phyloP scores from a whole-genome alignment of 1,140 invertebrate genomes.

The Zaprionus tsacasi region DNA sequence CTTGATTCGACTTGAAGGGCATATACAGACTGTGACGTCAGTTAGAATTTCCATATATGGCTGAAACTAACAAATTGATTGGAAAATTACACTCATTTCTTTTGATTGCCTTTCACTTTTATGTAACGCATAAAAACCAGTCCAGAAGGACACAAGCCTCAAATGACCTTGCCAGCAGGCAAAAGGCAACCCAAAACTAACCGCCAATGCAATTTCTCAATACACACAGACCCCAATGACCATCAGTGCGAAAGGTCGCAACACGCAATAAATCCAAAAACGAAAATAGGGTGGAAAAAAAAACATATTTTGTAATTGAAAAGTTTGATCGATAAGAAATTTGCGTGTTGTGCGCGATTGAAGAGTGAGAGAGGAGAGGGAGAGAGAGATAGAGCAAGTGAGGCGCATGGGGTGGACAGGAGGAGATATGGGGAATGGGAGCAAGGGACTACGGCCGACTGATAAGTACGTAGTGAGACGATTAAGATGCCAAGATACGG shows the following conservation, averaged over 20 bases:
- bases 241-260: conserved; percentile 55
- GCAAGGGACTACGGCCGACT: conserved; percentile 41
- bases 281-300: not conserved
- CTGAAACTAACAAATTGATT: conserved; percentile 11
- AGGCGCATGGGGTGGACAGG: not conserved
- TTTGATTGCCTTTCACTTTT: conserved; percentile 3
- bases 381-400: too few relatives aligned
- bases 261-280: conserved; percentile 56
- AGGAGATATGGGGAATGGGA: conserved; percentile 37
- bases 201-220: conserved; percentile 53
- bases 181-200: conserved; percentile 29
- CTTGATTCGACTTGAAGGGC: conserved; percentile 42
- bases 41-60: conserved; percentile 4
- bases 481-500: conserved; percentile 66
- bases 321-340: conserved; percentile 80
- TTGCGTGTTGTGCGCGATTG: conserved; percentile 54
- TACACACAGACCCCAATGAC: conserved; percentile 10
- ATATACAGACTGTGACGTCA: conserved; percentile 40
- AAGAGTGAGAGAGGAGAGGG: not conserved
- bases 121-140: not conserved
- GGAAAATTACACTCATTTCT: conserved; percentile 11
- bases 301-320: conserved; percentile 54
- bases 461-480: conserved; percentile 54
- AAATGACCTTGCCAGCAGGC: conserved; percentile 60
- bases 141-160: not conserved